A percentile compares a stretch with the other conserved stretches of the same genome.
Evolutionary conservation across 2,888 invertebrate species (phyloP).

Genomic region (Agriotes lineatus): DNA sequence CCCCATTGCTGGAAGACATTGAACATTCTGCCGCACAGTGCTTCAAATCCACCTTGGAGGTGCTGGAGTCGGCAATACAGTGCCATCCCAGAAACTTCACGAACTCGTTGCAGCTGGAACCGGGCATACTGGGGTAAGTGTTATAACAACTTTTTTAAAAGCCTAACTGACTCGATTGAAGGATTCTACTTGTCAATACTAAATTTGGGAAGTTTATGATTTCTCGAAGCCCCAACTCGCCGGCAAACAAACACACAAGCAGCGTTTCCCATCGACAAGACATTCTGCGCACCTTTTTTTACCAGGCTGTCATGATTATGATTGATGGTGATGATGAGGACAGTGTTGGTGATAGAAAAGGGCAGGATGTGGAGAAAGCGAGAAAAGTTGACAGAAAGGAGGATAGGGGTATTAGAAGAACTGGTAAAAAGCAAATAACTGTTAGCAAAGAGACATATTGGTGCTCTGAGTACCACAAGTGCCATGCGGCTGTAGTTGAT

Average conservation of each 20-base stretch:
- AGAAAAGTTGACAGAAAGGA: slow-evolving; percentile 14
- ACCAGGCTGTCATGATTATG: slow-evolving; percentile 72
- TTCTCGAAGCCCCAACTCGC: slow-evolving; percentile 75
- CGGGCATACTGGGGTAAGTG: slow-evolving; percentile 80
- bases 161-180: too few species aligned
- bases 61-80: slow-evolving; percentile 78
- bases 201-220: slow-evolving; percentile 77
- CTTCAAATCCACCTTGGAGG: slow-evolving; percentile 81
- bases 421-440: slow-evolving; percentile 50
- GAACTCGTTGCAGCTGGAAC: slow-evolving; percentile 75
- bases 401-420: slow-evolving; percentile 22
- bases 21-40: slow-evolving; percentile 83
- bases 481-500: slow-evolving; percentile 78
- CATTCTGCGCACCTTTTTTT: slow-evolving; percentile 81
- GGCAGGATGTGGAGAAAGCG: slow-evolving; percentile 1
- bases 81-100: slow-evolving; percentile 83
- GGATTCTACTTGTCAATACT: slow-evolving; percentile 77
- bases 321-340: slow-evolving; percentile 45
- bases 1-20: slow-evolving; percentile 81
- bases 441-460: slow-evolving; percentile 78
- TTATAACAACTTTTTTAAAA: too few species aligned
- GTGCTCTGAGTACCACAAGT: slow-evolving; percentile 89
- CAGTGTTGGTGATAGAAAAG: neutral
- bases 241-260: slow-evolving; percentile 70
- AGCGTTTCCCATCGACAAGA: slow-evolving; percentile 78